Evolutionary conservation across 2,888 invertebrate genomes (phyloP).

Genomic region (Nezara viridula): DNA sequence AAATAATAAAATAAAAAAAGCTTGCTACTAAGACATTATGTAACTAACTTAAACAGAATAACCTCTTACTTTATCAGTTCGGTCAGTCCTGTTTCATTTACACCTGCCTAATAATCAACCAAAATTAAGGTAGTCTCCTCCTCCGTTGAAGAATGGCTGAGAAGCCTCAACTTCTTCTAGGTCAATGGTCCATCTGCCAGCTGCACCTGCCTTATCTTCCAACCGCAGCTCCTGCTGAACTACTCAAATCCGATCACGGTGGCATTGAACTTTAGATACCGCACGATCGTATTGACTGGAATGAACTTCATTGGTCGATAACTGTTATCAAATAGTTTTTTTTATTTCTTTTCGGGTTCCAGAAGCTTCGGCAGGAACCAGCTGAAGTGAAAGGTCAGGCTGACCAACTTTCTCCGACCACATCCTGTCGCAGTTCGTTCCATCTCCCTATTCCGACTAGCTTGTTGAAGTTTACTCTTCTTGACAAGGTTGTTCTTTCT

Average conservation of each 20-base stretch:
- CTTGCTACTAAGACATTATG: not conserved
- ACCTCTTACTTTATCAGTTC: not conserved
- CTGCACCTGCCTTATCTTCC: not conserved
- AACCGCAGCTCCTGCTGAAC: not conserved
- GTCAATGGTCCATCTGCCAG: not conserved
- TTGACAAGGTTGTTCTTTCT: not conserved
- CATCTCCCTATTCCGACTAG: not conserved
- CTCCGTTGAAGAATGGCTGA: not conserved
- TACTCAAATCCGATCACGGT: not conserved
- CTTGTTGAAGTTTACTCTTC: not conserved
- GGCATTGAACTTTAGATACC: not conserved
- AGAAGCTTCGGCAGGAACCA: not conserved
- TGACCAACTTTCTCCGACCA: slow-evolving; percentile 5
- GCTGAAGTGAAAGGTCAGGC: not conserved
- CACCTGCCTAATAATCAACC: not conserved
- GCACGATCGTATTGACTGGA: not conserved
- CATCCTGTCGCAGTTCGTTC: not conserved
- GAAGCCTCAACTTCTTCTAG: not conserved
- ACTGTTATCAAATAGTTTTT: not conserved
- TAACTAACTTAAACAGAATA: not conserved
- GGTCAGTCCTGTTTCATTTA: too few species aligned
- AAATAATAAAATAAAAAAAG: too few species aligned
- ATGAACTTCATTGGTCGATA: not conserved
- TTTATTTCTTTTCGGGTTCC: not conserved
- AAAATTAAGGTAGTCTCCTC: not conserved